Base-by-base conservation (phyloP, 2,797 vertebrate genomes). In the Brotula barbata region DNA sequence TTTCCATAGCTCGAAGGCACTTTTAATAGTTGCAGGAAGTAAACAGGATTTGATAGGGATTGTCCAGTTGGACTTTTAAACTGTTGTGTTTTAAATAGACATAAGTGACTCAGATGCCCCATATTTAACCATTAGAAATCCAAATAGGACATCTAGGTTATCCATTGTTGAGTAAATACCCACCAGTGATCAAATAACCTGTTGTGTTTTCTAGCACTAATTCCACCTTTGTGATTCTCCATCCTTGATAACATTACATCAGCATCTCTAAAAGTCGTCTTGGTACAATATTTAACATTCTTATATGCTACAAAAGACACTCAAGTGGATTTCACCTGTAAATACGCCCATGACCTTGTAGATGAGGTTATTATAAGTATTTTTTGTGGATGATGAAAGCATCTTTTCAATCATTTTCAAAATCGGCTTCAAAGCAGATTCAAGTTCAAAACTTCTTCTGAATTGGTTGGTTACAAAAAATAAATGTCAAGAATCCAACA, bases 201-300 rank as follows among this genome's bases (percentile, higher is more conserved):
- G 25, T 4, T 28, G 4, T 33, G 4, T 33, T 11, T 33, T 33
- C 31, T 6, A 11, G 31, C 2, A 7, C 31, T 6, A 33, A 3
- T 6, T 28, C 28, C 0, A 20, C 9, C 37, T 53, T 33, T 23
- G 39, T 64, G 55, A 47, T 20, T 64, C 39, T 52, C 43, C 41
- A n/a, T n/a, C n/a, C n/a, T n/a, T n/a, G n/a, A n/a, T n/a, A n/a
- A n/a, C n/a, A n/a, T n/a, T n/a, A n/a, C n/a, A n/a, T n/a, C n/a
- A n/a, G n/a, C 58, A 40, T 44, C 59, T 25, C 64, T 55, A 36
- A 58, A 63, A 39, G 43, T 14, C 13, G 33, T 67, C 54, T 56
- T 57, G 50, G 8, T 28, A 8, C 8, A 28, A 28, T 28, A 4
- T 8, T 28, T 8, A 28, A 28, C 4, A 8, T 28, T 28, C 8